phyloP scores from a whole-genome alignment of 2,113 vertebrate species.

The Mungos mungo region DNA sequence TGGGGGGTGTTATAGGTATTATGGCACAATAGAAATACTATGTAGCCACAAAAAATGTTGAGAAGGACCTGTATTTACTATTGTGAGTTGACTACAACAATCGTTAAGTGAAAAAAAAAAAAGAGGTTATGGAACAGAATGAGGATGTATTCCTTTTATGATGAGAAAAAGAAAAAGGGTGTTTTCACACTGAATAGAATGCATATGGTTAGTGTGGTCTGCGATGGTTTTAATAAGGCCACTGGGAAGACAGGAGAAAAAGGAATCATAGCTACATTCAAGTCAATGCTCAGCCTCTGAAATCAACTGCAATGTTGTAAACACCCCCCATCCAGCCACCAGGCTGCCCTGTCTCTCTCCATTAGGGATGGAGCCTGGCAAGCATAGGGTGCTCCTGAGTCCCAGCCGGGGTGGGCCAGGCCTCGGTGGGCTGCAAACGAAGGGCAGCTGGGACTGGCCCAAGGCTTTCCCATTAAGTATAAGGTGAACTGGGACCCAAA shows the following conservation, averaged over 20 bases:
- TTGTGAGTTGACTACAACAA: not conserved
- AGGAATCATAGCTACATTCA: not conserved
- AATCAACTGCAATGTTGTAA: not conserved
- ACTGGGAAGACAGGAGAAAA: not conserved
- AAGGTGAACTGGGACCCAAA: not conserved
- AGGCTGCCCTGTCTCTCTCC: not conserved
- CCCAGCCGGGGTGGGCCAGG: not conserved
- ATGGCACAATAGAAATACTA: not conserved
- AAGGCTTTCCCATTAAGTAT: not conserved
- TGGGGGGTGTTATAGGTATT: not conserved
- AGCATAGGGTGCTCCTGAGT: not conserved
- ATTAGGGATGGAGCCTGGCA: too few relatives aligned
- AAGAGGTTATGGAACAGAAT: not conserved
- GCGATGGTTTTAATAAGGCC: not conserved
- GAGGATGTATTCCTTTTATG: not conserved
- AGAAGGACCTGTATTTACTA: not conserved
- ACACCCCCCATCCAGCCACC: too few relatives aligned
- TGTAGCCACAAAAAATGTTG: not conserved
- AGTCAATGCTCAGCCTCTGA: not conserved
- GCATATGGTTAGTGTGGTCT: not conserved
- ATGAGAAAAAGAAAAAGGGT: not conserved
- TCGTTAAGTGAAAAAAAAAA: not conserved
- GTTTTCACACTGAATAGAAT: not conserved
- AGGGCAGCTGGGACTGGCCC: accelerated
- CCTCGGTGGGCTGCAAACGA: not conserved